Evolutionary conservation across 2,888 invertebrate species (phyloP).

Genomic region (Hirudinaria manillensis): DNA sequence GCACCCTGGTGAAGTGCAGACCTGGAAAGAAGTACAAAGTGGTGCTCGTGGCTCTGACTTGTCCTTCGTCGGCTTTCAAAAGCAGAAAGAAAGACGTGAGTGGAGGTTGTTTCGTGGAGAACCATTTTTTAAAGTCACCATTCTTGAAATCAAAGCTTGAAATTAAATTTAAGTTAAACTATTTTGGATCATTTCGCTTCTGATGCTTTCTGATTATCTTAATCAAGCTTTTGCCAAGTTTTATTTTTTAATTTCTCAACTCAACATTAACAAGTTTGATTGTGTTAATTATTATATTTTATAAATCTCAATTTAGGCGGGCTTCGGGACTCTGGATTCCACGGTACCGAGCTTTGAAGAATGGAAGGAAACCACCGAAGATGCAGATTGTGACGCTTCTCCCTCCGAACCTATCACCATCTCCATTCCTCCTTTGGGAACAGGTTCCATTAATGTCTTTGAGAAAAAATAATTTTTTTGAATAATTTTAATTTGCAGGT

Average conservation of each 20-base stretch:
- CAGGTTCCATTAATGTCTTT: background rate
- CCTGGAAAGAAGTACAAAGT: conserved; percentile 51
- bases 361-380: conserved; percentile 43
- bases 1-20: conserved; percentile 53
- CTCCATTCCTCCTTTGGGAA: conserved; percentile 45
- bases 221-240: background rate
- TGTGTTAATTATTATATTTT: background rate
- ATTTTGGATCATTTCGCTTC: background rate
- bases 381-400: conserved; percentile 50
- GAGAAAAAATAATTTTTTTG: background rate
- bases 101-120: background rate
- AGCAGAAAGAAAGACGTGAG: conserved; percentile 42
- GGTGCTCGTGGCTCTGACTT: conserved; percentile 51
- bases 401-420: conserved; percentile 48
- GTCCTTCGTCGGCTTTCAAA: conserved; percentile 49
- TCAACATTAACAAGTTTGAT: background rate
- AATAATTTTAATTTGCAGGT: conserved; percentile 25
- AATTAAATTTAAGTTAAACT: background rate
- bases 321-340: background rate
- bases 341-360: conserved; percentile 19
- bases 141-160: background rate
- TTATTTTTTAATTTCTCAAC: background rate
- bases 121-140: background rate
- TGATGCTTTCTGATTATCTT: background rate
- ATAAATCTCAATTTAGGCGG: background rate